Base-by-base conservation (phyloP, 2,113 vertebrate genomes). In the Aldabrachelys gigantea region DNA sequence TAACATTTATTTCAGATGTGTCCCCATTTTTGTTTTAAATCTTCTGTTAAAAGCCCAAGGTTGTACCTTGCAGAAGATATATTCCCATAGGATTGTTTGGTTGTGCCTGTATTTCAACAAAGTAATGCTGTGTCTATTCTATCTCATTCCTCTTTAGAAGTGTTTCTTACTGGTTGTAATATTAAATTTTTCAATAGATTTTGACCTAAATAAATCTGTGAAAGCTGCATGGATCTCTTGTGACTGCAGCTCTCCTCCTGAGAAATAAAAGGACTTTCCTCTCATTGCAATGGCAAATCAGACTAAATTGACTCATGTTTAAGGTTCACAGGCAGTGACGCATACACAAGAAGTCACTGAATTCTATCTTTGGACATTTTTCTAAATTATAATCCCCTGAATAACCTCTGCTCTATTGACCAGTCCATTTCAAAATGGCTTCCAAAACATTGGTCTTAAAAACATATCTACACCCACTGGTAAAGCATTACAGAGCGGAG, bases 171-270 rank as follows among this genome's bases (percentile, higher is more conserved):
- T 92, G 83, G 49, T 78, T 84, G 12, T 82, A 91, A 91, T 79
- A 47, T 84, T 95, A 93, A 83, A 91, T 56, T 92, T 90, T 92
- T 65, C 94, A 89, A n/a, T 78, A 93, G 89, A 7, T 89, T 84
- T 89, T 95, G 92, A 93, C 92, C 96, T 89, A 91, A 96, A 90
- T 92, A 94, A 95, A 95, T 92, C 93, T 50, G 69, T 31, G 9
- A 88, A 92, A 97, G 78, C 69, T 85, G 7, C 50, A 52, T 53
- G 35, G 12, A 41, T 75, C 92, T 82, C 87, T 83, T 56, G 84
- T 3, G 11, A 0, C 44, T 4, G 80, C 27, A 57, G 0, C 95
- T 47, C n/a, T 75, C 56, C 87, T 91, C 56, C 94, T 6, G 0
- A 94, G 95, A 41, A 95, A 88, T 10, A 89, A 81, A 0, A 25